Percentiles rank a stretch among this genome's conserved stretches.
Evolutionary conservation across 2,888 invertebrate genomes (phyloP).

Genomic region (Cheilosia soror): DNA sequence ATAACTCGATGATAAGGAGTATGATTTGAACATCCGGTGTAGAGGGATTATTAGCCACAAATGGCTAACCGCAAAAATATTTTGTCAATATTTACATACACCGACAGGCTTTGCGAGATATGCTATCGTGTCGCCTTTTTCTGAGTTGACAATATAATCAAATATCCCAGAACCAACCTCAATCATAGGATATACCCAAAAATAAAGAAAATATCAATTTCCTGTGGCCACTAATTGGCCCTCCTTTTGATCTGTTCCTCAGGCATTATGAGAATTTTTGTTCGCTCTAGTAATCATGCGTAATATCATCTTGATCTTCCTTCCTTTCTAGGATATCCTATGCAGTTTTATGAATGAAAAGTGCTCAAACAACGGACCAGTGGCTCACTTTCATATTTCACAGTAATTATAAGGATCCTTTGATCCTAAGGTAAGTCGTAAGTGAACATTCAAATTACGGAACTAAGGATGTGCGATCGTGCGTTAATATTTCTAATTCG

Average conservation of each 20-base stretch:
- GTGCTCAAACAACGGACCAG: background rate
- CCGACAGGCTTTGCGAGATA: background rate
- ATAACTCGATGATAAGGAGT: background rate
- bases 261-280: constrained; percentile 3
- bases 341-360: constrained; percentile 58
- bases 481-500: constrained; percentile 63
- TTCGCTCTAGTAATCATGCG: constrained; percentile 69
- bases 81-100: constrained; percentile 49
- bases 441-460: constrained; percentile 69
- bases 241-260: constrained; percentile 22
- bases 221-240: constrained; percentile 69
- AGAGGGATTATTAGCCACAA: constrained; percentile 12
- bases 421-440: constrained; percentile 25
- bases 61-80: constrained; percentile 16
- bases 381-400: constrained; percentile 57
- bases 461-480: constrained; percentile 67
- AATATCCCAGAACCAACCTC: constrained; percentile 33
- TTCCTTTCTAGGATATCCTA: background rate
- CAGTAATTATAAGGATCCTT: constrained; percentile 56
- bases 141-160: constrained; percentile 30
- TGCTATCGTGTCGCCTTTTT: background rate
- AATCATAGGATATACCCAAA: constrained; percentile 52
- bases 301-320: constrained; percentile 56
- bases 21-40: constrained; percentile 7
- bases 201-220: constrained; percentile 59